Base-by-base conservation (phyloP, 2,113 vertebrate genomes). In the Nesogale talazaci region DNA sequence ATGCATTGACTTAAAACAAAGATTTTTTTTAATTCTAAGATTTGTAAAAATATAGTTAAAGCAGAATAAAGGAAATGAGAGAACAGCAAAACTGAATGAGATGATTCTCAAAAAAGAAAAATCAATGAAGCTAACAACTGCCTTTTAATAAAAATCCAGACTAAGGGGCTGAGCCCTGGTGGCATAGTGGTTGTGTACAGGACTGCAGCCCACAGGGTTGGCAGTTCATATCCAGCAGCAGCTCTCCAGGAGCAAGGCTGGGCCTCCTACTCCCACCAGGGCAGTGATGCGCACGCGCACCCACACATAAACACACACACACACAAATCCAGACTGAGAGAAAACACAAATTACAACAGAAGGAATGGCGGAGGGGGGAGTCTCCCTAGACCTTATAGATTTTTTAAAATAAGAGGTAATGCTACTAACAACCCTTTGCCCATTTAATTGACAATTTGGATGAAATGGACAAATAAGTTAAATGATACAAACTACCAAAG, bases 401-500 rank as follows among this genome's bases (percentile, higher is more conserved):
- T 27, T 29, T n/a, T 29, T 27, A 65, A 65, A 67, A 31, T 10
- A 67, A 31, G 19, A 29, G 29, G 29, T 9, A 67, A 67, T 67
- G 34, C 46, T 85, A 57, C 67, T 27, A 57, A 56, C 65, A 27
- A 86, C 46, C 38, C 25, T 86, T 77, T 63, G n/a, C 22, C 14
- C 20, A 78, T 34, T 19, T 17, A 88, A 59, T 52, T 65, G 74
- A 77, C 57, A 65, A 65, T 31, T 88, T 63, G 65, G 27, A 65
- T 77, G 42, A 77, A 77, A 77, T 8, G 23, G 38, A 34, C 9
- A 31, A 46, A 52, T 46, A 52, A 20, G 38, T 78, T 83, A 79
- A 75, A 90, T 75, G 56, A 83, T 36, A 75, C 38, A 46, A 82
- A 89, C 52, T 20, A 81, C 29, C 78, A 61, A 78, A 90, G 63